Percentiles rank a stretch among this genome's conserved stretches.
These are phyloP conservation scores for Columba janthina DNA, from an alignment of 2,113 vertebrate genomes.

Conservation along the genomic window DNA sequence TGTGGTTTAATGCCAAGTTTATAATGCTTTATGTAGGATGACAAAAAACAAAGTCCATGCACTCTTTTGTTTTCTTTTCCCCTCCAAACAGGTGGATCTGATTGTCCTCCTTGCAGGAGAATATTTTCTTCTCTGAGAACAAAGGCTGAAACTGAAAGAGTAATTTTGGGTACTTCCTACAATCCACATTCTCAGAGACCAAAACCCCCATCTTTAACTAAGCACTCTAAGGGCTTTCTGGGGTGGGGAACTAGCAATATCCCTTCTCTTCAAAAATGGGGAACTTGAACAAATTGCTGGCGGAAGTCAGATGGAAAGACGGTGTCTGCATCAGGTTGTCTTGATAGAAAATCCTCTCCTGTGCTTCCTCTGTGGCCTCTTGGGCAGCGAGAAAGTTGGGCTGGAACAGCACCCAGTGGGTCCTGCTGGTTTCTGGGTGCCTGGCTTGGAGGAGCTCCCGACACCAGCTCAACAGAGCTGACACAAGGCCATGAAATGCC, in stretches of 20 bases:
- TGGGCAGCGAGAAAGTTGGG: neutral
- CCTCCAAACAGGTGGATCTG: neutral
- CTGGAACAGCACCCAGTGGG: neutral
- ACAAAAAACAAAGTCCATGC: neutral
- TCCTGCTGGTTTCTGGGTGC: neutral
- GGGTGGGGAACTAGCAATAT: slow-evolving; percentile 18
- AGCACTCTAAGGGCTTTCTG: neutral
- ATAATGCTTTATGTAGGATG: neutral
- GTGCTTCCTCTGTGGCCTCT: neutral
- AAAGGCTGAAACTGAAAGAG: neutral
- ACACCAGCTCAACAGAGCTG: neutral
- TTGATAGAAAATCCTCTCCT: neutral
- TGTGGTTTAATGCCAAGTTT: neutral
- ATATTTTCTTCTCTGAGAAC: neutral
- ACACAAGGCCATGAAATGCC: neutral
- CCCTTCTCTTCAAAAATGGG: neutral
- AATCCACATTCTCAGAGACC: neutral
- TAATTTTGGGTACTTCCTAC: slow-evolving; percentile 1
- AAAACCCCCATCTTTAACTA: neutral
- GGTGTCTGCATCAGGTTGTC: neutral
- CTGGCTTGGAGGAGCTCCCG: neutral
- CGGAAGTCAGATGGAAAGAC: neutral
- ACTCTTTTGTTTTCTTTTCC: fast-evolving
- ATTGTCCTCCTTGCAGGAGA: neutral
- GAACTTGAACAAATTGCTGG: neutral